phyloP scores from a whole-genome alignment of 2,888 invertebrate species.

The Drosophila flavopinicola region DNA sequence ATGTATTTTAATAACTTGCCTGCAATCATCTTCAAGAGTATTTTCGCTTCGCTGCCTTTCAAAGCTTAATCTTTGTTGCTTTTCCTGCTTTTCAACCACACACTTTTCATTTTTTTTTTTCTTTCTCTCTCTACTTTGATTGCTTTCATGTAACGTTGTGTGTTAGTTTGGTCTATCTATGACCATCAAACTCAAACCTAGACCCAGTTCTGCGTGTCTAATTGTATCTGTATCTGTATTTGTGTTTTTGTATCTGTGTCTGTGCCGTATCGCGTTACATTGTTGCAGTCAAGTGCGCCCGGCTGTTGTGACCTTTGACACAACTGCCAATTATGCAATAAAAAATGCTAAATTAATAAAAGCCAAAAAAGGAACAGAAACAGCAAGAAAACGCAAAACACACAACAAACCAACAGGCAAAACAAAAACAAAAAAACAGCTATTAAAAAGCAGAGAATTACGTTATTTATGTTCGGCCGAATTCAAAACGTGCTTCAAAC shows the following conservation, averaged over 20 bases:
- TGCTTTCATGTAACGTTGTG: conserved; percentile 53
- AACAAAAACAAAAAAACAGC: conserved; percentile 21
- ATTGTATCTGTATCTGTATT: conserved; percentile 1
- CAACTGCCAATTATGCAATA: conserved; percentile 66
- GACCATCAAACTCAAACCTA: conserved; percentile 11
- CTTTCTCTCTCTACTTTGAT: conserved; percentile 44
- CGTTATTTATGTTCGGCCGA: conserved; percentile 54
- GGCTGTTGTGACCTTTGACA: conserved; percentile 52
- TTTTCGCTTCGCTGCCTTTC: conserved; percentile 10
- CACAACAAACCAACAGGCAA: conserved; percentile 13
- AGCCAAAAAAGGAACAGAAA: conserved; percentile 28
- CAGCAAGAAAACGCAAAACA: conserved; percentile 6
- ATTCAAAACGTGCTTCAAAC: conserved; percentile 52
- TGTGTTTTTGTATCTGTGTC: conserved; percentile 9
- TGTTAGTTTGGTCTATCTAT: conserved; percentile 14
- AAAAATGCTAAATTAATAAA: conserved; percentile 64
- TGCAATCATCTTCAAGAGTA: conserved; percentile 16
- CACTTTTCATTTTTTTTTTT: not conserved
- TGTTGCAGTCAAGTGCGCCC: conserved; percentile 37
- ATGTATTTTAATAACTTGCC: no score
- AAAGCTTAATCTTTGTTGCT: conserved; percentile 5
- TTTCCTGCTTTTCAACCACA: not conserved
- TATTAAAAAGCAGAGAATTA: conserved; percentile 51
- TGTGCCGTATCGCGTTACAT: conserved; percentile 21
- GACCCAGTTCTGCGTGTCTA: not conserved